Conservation (phyloP, 2,797 vertebrate genomes). For the Sandelia bainsii region DNA sequence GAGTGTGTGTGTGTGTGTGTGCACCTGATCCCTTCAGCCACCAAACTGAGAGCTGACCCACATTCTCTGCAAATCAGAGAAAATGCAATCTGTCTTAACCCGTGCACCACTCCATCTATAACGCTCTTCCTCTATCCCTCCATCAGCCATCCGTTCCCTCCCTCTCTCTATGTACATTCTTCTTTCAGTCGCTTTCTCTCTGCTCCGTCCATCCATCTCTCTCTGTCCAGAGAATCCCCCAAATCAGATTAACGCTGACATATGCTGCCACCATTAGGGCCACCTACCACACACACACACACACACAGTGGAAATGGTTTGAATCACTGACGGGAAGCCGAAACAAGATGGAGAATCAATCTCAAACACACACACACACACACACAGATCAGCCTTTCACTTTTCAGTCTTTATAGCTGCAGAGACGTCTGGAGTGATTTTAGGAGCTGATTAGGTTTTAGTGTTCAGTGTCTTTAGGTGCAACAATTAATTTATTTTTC, state of each 20-base stretch:
- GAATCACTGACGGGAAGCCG: slow-evolving; percentile 43
- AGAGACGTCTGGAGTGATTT: not conserved
- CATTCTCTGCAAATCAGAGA: slow-evolving; percentile 61
- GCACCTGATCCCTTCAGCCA: slow-evolving; percentile 35
- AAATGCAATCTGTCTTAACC: slow-evolving; percentile 54
- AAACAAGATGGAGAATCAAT: slow-evolving; percentile 34
- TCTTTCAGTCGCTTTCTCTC: slow-evolving; percentile 19
- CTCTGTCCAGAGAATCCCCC: slow-evolving; percentile 56
- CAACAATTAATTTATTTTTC: not conserved
- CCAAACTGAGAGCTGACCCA: slow-evolving; percentile 67
- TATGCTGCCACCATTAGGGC: slow-evolving; percentile 79
- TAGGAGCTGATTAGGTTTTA: not conserved
- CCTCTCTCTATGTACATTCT: not conserved
- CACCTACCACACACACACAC: slow-evolving; percentile 52
- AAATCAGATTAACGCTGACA: slow-evolving; percentile 81
- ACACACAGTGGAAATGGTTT: slow-evolving; percentile 44
- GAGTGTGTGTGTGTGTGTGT: slow-evolving; percentile 19
- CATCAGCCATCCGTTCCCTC: slow-evolving; percentile 14
- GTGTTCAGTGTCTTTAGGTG: not conserved
- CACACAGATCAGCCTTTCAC: not conserved
- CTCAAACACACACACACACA: not conserved
- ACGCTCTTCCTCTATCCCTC: slow-evolving; percentile 12
- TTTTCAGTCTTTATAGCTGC: not conserved
- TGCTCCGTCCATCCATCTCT: slow-evolving; percentile 15
- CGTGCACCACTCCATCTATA: slow-evolving; percentile 6